Evolutionary conservation across 2,888 invertebrate genomes (phyloP), one percentile per base, ranked within the genome.

Genomic region (Seladonia tumulorum): DNA sequence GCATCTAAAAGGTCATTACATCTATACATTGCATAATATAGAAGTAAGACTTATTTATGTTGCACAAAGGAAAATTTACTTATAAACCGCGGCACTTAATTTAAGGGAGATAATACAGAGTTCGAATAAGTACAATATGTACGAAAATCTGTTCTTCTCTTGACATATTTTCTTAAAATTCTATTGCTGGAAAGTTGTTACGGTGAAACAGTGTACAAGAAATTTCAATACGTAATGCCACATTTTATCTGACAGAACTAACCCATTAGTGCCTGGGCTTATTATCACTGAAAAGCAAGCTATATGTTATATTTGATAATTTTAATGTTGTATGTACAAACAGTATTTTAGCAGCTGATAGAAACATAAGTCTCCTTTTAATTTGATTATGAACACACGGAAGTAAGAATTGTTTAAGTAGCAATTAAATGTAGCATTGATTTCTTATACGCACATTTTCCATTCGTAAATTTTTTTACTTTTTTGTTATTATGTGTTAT

Each of bases 11-110:
- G 73, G 22, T 76, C 14, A 74, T n/a, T 66, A 79, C 8, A 47
- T 70, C 8, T 70, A 79, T 78, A 42, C 14, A 7, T 45, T 18
- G 39, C n/a, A 14, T 74, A 81, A 70, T 81, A 81, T 74, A 83
- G 16, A 84, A 76, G 29, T 83, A 79, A 81, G 60, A 66, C 16
- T 35, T 72, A 79, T 45, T 74, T 72, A 66, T 53, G 45, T 82
- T 82, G 70, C 77, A 57, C 70, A 76, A 82, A 81, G 53, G n/a
- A 81, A 76, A 79, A 79, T 86, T 82, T 87, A 86, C 66, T 49
- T 74, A 57, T 60, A 79, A 88, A 63, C 35, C 53, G n/a, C 45
- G n/a, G 49, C 35, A 60, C 12, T 68, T 79, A 68, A 68, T 79
- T 47, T 74, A 60, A 77, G 22, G n/a, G 49, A 47, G 49, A 79